Evolutionary conservation across 2,797 vertebrate species (phyloP).

Genomic region (Babyrousa celebensis): DNA sequence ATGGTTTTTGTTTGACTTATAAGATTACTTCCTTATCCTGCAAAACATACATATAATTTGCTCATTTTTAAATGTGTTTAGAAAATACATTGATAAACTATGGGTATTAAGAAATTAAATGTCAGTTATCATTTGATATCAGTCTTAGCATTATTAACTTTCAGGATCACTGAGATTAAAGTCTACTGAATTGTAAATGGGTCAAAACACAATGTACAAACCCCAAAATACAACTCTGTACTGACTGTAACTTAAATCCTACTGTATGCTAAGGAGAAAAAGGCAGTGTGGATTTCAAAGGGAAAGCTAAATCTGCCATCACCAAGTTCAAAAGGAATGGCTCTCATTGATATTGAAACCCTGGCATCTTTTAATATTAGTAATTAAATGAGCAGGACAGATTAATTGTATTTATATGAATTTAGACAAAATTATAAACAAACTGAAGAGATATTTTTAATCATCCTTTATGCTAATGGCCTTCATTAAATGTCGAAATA

Average conservation of each 20-base stretch:
- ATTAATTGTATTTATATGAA: constrained; percentile 83
- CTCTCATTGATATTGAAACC: constrained; percentile 83
- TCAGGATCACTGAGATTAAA: constrained; percentile 86
- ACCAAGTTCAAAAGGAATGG: constrained; percentile 85
- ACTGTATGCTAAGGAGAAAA: constrained; percentile 87
- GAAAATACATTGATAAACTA: constrained; percentile 73
- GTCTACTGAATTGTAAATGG: constrained; percentile 88
- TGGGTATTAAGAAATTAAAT: constrained; percentile 74
- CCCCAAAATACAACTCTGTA: constrained; percentile 85
- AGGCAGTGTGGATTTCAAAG: constrained; percentile 83
- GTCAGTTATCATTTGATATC: constrained; percentile 85
- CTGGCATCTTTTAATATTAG: constrained; percentile 85
- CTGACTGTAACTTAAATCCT: constrained; percentile 88
- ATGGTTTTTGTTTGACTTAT: background rate
- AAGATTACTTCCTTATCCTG: background rate
- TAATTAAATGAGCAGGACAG: constrained; percentile 84
- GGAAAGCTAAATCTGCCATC: constrained; percentile 86
- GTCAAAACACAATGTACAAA: constrained; percentile 83
- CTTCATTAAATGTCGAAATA: constrained; percentile 50
- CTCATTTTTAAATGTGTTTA: constrained; percentile 43
- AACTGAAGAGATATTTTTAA: constrained; percentile 76
- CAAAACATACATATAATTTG: background rate
- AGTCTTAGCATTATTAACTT: constrained; percentile 87
- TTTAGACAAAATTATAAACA: constrained; percentile 79
- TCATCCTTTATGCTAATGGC: constrained; percentile 48